These are phyloP conservation scores for Iguana delicatissima DNA, from an alignment of 2,797 vertebrate species.

Conservation along the genomic window DNA sequence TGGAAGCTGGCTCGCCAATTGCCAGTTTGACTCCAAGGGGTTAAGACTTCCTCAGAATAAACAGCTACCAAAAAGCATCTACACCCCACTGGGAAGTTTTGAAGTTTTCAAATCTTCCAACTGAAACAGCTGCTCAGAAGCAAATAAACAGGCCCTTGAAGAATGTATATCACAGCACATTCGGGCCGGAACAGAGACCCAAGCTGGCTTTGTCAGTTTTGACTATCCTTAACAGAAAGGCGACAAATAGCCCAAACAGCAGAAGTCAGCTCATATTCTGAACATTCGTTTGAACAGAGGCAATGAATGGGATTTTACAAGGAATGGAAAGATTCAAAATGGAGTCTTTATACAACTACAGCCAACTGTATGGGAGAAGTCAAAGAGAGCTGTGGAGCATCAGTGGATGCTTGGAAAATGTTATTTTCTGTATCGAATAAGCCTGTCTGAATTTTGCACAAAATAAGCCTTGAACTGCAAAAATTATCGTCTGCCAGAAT, in stretches of 20 bases:
- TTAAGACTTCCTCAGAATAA: constrained; percentile 12
- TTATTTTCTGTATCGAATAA: no score
- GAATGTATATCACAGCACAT: neutral
- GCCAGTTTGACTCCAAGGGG: neutral
- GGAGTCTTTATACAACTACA: neutral
- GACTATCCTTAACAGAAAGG: neutral
- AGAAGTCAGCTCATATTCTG: neutral
- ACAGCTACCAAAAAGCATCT: constrained; percentile 6
- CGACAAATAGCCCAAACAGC: neutral
- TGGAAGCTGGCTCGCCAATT: neutral
- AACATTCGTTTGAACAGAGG: neutral
- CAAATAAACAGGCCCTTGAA: constrained; percentile 8
- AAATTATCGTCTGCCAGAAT: no score
- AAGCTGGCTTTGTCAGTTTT: neutral
- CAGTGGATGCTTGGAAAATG: neutral
- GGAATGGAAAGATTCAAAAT: neutral
- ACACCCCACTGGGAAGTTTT: constrained; percentile 4
- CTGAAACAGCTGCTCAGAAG: constrained; percentile 22
- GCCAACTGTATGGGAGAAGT: neutral
- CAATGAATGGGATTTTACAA: neutral
- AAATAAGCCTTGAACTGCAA: no score
- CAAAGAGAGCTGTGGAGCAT: neutral
- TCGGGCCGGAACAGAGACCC: neutral
- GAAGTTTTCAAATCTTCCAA: constrained; percentile 13
- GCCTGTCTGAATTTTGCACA: no score